Percentiles rank a stretch among this genome's conserved stretches.
phyloP scores from a whole-genome alignment of 2,113 vertebrate species.

The Stictonetta naevosa region DNA sequence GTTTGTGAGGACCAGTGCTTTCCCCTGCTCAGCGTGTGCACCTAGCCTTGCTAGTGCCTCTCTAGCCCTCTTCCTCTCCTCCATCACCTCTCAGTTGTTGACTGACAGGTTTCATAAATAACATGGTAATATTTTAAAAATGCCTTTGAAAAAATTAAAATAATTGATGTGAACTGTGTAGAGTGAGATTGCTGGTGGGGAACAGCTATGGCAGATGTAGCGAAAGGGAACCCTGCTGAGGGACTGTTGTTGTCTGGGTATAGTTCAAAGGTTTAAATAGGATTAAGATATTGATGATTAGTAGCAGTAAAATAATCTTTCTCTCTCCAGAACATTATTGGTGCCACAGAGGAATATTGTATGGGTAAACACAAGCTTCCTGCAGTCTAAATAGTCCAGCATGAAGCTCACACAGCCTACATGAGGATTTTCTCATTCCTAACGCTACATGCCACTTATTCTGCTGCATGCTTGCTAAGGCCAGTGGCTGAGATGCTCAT shows the following conservation, averaged over 20 bases:
- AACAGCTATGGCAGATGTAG: neutral
- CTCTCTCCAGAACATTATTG: neutral
- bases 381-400: neutral
- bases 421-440: neutral
- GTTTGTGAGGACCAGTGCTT: neutral
- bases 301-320: neutral
- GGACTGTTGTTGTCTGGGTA: neutral
- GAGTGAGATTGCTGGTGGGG: neutral
- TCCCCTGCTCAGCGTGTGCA: neutral
- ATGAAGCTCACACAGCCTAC: neutral
- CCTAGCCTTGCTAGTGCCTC: neutral
- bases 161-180: neutral
- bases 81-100: neutral
- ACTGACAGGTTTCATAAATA: neutral
- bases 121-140: neutral
- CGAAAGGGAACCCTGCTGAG: neutral
- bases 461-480: neutral
- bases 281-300: conserved; percentile 1
- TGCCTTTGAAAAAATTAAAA: neutral
- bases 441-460: neutral
- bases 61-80: neutral
- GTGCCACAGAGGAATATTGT: neutral
- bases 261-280: conserved; percentile 18
- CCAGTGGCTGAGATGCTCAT: neutral
- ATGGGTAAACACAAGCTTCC: neutral